Evolutionary conservation across 2,113 vertebrate species (phyloP).

Genomic region (Stigmatopora argus): DNA sequence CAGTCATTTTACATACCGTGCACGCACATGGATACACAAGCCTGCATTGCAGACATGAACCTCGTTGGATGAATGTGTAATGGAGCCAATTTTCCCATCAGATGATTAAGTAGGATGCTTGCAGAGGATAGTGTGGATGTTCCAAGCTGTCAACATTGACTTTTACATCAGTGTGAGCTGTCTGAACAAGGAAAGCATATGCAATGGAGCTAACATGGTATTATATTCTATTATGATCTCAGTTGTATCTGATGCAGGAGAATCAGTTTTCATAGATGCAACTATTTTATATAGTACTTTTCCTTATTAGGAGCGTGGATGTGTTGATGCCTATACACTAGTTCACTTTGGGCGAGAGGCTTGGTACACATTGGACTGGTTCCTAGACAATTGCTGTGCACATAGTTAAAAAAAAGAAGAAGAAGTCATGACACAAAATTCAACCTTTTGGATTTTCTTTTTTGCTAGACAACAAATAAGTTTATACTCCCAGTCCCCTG

Average conservation of each 20-base stretch:
- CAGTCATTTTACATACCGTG: not conserved
- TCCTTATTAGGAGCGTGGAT: not conserved
- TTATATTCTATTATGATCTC: not conserved
- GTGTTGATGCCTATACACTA: not conserved
- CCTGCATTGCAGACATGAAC: slow-evolving; percentile 9
- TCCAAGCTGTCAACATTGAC: slow-evolving; percentile 15
- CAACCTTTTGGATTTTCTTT: no score
- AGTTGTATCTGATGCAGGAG: not conserved
- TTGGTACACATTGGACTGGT: not conserved
- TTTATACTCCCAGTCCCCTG: no score
- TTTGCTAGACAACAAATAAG: no score
- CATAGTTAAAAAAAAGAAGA: no score
- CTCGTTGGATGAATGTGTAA: slow-evolving; percentile 27
- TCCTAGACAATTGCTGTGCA: not conserved
- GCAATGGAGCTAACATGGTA: not conserved
- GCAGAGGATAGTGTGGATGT: slow-evolving; percentile 28
- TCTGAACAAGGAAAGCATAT: not conserved
- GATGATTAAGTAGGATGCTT: slow-evolving; percentile 40
- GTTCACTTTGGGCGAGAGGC: not conserved
- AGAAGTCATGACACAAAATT: no score
- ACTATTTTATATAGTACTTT: not conserved
- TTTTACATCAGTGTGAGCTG: slow-evolving; percentile 6
- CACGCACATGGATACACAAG: slow-evolving; percentile 1
- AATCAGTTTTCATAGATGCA: not conserved
- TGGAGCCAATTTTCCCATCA: slow-evolving; percentile 46